A percentile compares a stretch with the other conserved stretches of the same genome.
phyloP scores from a whole-genome alignment of 2,797 vertebrate species.

The Tenualosa thibaudeaui region DNA sequence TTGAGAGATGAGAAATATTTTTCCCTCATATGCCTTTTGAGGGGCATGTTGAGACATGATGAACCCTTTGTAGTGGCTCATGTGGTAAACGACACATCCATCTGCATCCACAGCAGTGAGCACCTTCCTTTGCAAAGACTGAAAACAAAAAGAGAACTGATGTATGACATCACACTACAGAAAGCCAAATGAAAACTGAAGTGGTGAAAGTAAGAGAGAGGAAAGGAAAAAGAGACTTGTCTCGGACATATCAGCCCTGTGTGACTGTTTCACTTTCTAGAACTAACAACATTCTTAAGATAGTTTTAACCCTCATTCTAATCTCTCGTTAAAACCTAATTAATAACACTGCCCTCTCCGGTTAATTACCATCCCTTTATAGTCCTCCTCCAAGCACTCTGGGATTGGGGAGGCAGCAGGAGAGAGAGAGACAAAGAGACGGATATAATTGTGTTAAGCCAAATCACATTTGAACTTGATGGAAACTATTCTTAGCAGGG shows the following conservation, averaged over 20 bases:
- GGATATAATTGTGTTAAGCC: slow-evolving; percentile 69
- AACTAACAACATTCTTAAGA: slow-evolving; percentile 59
- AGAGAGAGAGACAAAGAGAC: slow-evolving; percentile 38
- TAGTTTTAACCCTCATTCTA: slow-evolving; percentile 53
- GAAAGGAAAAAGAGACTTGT: slow-evolving; percentile 29
- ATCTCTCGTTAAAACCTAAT: slow-evolving; percentile 68
- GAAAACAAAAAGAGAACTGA: background rate
- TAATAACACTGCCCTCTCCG: slow-evolving; percentile 68
- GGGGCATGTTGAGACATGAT: background rate
- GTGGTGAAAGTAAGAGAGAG: background rate
- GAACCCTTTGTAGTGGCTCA: background rate
- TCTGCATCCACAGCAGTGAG: background rate
- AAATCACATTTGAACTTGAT: slow-evolving; percentile 70
- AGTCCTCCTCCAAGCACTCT: slow-evolving; percentile 59
- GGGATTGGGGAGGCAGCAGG: slow-evolving; percentile 53
- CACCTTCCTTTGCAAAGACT: background rate
- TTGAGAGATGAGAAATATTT: background rate
- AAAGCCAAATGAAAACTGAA: background rate
- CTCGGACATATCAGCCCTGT: slow-evolving; percentile 32
- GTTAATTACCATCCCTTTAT: slow-evolving; percentile 74
- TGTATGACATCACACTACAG: background rate
- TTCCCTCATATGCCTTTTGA: background rate
- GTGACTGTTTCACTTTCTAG: slow-evolving; percentile 48
- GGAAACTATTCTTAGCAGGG: slow-evolving; percentile 63
- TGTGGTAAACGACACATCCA: background rate